Base-by-base conservation (phyloP, 1,140 invertebrate genomes). In the Drosophila jambulina region DNA sequence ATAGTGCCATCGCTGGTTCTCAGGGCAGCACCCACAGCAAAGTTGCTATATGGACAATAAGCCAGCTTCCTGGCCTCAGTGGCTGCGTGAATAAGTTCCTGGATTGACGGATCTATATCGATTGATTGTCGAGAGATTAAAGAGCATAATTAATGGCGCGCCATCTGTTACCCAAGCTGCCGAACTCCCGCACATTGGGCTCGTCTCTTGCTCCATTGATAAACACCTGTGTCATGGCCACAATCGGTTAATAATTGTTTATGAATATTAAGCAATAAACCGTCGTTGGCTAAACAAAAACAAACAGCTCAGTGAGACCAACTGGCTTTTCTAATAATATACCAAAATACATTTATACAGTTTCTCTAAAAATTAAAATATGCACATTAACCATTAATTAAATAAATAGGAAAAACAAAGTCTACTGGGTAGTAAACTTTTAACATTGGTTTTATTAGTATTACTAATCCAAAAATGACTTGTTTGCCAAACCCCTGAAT, bases 11-110 rank as follows among this genome's bases (percentile, higher is more conserved):
- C 95, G 23, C 94, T 93, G 34, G 96, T 96, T 36, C 97, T 93
- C 5, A 99, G 85, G 0, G 98, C 97, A 8, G 98, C 96, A 1
- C 98, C 98, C 1, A 99, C 98, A 58, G 95, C 94, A 92, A 99
- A 99, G 19, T 98, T 97, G 32, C 90, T 92, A 36, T 99, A 99
- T 0, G 97, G 97, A 80, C 95, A 95, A 92, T 99, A 99, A 0
- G 98, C 95, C 46, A 94, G 92, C 60, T 95, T 94, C 48, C 97
- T 94, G 4, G 95, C 96, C 53, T 94, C 92, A 0, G 94, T 92
- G n/a, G 96, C 96, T 62, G 94, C 93, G 36, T 93, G 93, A 32
- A 97, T 94, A 42, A 98, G 91, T 75, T 95, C 93, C 91, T 96
- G 95, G 34, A 95, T 93, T 15, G 93, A 93, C 17, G 78, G 49